Evolutionary conservation across 2,113 vertebrate genomes (phyloP), one percentile per base, ranked within the genome.

Genomic region (Glaucomys volans): DNA sequence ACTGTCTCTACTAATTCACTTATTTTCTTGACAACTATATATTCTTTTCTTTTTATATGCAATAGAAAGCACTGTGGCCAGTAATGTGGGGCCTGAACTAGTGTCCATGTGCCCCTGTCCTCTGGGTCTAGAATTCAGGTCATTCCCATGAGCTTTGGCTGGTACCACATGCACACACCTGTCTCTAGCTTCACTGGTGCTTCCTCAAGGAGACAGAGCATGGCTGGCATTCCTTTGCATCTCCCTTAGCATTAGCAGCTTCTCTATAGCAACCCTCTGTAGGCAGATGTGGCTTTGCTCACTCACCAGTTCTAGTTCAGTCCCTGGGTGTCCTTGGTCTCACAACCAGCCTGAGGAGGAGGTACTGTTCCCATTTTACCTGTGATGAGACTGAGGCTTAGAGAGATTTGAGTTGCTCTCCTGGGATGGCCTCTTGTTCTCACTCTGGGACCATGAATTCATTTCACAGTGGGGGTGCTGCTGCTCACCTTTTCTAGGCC

Each of bases 151-250:
- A 28, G 76, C 40, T 28, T 26, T n/a, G 2, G 24, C 86, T 40
- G 42, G 22, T 57, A 52, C 17, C 16, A 5, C 0, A 0, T 4
- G 12, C 40, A 10, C 52, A 6, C 1, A 0, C 74, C 59, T 26
- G 20, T 42, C 75, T 28, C 64, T 16, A 32, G 54, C 85, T 64
- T 71, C 44, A 0, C 22, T 11, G 14, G 30, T 11, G 20, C 28
- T 86, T 72, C 90, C 83, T 71, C 1, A 11, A 50, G 64, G n/a
- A 80, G 42, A 47, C 3, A 37, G 71, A 16, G 5, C n/a, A 0
- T 4, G 12, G 35, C 66, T 89, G 35, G 44, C 32, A 1, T 69
- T 74, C 88, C 76, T 89, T 40, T 59, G 35, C 42, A 28, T 64
- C 57, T 22, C 26, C 42, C 42, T 2, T 12, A 44, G 35, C n/a